Conservation (phyloP, 2,888 invertebrate genomes). For the Gisinianus flammeolus region DNA sequence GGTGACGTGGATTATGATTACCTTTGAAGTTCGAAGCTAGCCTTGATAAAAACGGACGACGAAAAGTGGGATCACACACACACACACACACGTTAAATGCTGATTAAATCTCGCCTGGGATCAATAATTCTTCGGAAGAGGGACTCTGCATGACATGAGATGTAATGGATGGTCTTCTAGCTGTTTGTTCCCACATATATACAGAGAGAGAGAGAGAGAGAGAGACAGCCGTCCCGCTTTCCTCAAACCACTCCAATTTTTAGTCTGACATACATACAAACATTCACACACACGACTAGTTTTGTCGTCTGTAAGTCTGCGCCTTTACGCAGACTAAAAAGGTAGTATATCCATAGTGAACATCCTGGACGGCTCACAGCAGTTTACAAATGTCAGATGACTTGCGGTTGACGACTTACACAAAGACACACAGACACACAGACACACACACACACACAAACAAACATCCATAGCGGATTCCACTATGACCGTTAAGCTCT, state of each 20-base stretch:
- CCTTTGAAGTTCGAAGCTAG: background rate
- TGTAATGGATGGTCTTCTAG: slow-evolving; percentile 20
- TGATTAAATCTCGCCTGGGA: slow-evolving; percentile 40
- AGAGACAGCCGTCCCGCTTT: background rate
- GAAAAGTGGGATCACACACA: slow-evolving; percentile 32
- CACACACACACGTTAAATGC: slow-evolving; percentile 32
- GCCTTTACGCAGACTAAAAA: no score
- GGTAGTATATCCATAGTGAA: no score
- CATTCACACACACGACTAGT: background rate
- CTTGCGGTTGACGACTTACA: no score
- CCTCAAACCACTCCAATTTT: slow-evolving; percentile 4
- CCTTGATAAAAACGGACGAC: background rate
- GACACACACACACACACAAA: no score
- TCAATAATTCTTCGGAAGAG: slow-evolving; percentile 41
- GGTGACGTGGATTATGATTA: slow-evolving; percentile 5
- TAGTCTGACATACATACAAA: background rate
- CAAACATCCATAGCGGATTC: no score
- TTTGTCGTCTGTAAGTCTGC: background rate
- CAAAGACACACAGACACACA: no score
- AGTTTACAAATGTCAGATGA: no score
- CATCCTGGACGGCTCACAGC: no score
- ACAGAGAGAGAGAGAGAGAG: no score
- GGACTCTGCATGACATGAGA: background rate
- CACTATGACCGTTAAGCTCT: no score
- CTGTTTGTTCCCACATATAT: background rate